A percentile compares a stretch with the other conserved stretches of the same genome.
Evolutionary conservation across 2,888 invertebrate genomes (phyloP).

Genomic region (Tinea trinotella): DNA sequence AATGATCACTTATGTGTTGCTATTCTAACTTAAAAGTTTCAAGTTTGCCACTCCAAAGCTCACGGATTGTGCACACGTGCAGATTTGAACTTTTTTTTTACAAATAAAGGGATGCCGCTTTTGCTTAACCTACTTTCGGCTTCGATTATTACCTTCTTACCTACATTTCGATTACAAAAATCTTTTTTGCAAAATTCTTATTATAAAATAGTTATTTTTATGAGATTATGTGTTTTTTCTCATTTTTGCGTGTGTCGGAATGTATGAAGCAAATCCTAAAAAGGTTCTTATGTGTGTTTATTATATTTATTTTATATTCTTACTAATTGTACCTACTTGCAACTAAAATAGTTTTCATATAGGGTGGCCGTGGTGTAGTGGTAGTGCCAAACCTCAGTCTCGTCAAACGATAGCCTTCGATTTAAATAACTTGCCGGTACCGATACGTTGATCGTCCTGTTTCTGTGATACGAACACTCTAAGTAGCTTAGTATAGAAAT

Average conservation of each 20-base stretch:
- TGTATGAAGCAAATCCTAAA: not conserved
- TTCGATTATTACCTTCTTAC: conserved; percentile 70
- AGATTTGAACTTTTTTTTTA: conserved; percentile 65
- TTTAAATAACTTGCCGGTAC: no score
- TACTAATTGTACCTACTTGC: no score
- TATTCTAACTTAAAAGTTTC: not conserved
- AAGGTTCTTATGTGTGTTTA: no score
- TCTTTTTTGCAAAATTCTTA: conserved; percentile 42
- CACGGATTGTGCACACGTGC: conserved; percentile 51
- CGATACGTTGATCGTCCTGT: no score
- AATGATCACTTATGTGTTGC: not conserved
- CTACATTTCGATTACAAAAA: conserved; percentile 49
- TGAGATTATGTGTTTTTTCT: conserved; percentile 6
- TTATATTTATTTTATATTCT: no score
- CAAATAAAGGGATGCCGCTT: conserved; percentile 68
- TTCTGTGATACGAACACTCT: no score
- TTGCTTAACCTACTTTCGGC: conserved; percentile 70
- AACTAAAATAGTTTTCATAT: no score
- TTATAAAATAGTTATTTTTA: conserved; percentile 13
- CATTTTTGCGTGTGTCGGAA: not conserved
- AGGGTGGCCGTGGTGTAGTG: no score
- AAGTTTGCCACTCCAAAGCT: conserved; percentile 33
- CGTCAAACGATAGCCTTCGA: no score
- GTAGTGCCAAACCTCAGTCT: no score
- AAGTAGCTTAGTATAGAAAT: no score